Conservation (phyloP, 2,797 vertebrate species). For the Phrynocephalus guinanensis region DNA sequence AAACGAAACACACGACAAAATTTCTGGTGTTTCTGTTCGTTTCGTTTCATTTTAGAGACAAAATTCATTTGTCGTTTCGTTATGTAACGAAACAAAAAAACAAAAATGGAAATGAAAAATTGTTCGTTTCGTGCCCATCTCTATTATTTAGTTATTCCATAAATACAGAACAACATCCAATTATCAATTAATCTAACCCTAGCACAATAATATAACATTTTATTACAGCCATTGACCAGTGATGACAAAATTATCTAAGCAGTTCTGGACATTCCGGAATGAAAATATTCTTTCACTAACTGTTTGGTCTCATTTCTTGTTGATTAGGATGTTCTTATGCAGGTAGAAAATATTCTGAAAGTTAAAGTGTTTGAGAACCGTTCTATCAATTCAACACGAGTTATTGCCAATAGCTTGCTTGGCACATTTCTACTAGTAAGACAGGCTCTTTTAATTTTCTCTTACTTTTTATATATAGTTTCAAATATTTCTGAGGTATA, state of each 20-base stretch:
- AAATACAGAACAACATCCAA: not conserved
- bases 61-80: too few relatives aligned
- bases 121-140: too few relatives aligned
- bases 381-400: conserved; percentile 6
- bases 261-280: not conserved
- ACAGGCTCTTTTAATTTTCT: conserved; percentile 60
- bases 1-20: too few relatives aligned
- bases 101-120: too few relatives aligned
- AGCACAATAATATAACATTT: too few relatives aligned
- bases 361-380: not conserved
- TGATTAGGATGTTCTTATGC: not conserved
- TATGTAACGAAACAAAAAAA: too few relatives aligned
- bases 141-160: not conserved
- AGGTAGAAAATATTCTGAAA: conserved; percentile 33
- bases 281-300: not conserved
- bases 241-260: not conserved
- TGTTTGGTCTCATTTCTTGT: conserved; percentile 14
- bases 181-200: conserved; percentile 6
- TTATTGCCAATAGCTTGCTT: conserved; percentile 49
- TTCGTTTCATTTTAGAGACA: too few relatives aligned
- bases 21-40: too few relatives aligned
- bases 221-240: too few relatives aligned
- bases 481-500: conserved; percentile 52
- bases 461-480: conserved; percentile 34
- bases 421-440: conserved; percentile 47